Evolutionary conservation across 2,797 vertebrate species (phyloP).

Genomic region (Graptemys geographica): DNA sequence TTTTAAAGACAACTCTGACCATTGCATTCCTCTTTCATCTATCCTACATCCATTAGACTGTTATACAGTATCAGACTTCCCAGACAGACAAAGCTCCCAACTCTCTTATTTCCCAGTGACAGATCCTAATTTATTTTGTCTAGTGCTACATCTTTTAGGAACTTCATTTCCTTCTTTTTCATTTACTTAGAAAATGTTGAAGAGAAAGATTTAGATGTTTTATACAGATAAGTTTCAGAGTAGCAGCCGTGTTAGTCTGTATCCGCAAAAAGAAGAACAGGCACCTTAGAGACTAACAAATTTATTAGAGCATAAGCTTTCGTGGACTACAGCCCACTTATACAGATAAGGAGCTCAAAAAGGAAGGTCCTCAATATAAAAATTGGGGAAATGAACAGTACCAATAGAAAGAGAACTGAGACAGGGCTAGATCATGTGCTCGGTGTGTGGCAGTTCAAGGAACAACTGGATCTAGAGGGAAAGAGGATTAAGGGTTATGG

Average conservation of each 20-base stretch:
- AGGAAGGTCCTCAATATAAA: neutral
- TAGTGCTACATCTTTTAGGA: neutral
- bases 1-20: neutral
- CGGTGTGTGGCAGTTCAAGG: neutral
- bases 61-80: neutral
- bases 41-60: neutral
- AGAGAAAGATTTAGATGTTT: neutral
- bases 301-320: too few relatives aligned
- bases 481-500: neutral
- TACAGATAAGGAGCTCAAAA: neutral
- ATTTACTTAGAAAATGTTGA: neutral
- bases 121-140: neutral
- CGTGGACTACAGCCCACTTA: too few relatives aligned
- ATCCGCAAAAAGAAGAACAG: too few relatives aligned
- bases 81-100: neutral
- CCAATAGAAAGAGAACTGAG: neutral
- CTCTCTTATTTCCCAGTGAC: neutral
- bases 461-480: neutral
- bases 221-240: too few relatives aligned
- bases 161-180: neutral
- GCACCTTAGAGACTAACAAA: too few relatives aligned
- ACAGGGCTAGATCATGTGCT: neutral
- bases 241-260: too few relatives aligned
- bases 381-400: neutral
- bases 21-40: neutral